These are phyloP conservation scores for Albula goreensis DNA, from an alignment of 2,113 vertebrate species.

Conservation along the genomic window DNA sequence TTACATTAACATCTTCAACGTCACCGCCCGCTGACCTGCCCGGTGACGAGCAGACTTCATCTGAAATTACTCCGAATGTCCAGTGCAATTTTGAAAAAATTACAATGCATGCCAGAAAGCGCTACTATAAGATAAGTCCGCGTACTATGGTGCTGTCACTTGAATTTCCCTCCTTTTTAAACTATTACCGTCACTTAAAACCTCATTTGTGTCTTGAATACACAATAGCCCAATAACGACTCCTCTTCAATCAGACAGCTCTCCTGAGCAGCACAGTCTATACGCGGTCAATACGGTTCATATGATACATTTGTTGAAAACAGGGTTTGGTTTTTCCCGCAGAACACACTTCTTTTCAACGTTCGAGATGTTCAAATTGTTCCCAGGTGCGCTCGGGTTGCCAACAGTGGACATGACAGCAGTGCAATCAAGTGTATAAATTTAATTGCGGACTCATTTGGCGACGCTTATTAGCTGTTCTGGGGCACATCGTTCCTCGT, in stretches of 20 bases:
- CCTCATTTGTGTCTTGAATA: neutral
- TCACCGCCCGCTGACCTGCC: neutral
- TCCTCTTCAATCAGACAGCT: neutral
- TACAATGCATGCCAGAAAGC: neutral
- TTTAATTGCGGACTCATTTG: slow-evolving; percentile 82
- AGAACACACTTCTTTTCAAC: neutral
- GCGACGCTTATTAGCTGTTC: slow-evolving; percentile 79
- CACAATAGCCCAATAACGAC: neutral
- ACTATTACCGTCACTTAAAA: neutral
- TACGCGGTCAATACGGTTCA: neutral
- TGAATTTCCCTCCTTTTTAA: neutral
- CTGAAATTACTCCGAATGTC: neutral
- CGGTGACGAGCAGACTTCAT: too few species aligned
- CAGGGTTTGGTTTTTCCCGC: neutral
- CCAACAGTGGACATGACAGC: slow-evolving; percentile 80
- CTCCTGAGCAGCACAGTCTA: neutral
- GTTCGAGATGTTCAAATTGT: slow-evolving; percentile 72
- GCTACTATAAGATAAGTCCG: neutral
- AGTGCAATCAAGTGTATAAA: slow-evolving; percentile 82
- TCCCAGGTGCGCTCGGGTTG: slow-evolving; percentile 80
- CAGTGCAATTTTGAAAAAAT: neutral
- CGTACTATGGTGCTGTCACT: too few species aligned
- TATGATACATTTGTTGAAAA: neutral
- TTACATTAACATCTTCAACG: neutral
- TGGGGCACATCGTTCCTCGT: slow-evolving; percentile 78